Evolutionary conservation across 2,888 invertebrate genomes (phyloP).

Genomic region (Habroteleia sp.): DNA sequence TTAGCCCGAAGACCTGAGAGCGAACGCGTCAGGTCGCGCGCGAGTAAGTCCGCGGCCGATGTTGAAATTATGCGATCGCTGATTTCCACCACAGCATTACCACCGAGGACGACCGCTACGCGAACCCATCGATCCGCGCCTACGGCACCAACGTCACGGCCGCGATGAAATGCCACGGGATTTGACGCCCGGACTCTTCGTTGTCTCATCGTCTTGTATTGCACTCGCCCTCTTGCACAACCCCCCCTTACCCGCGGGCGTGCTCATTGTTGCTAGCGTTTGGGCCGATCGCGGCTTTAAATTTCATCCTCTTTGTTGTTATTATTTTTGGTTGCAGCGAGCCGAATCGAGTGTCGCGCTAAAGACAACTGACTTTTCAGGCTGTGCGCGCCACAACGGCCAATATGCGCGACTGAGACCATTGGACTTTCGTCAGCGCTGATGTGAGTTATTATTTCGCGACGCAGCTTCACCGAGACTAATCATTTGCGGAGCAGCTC

Average conservation of each 20-base stretch:
- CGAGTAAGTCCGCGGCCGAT: conserved; percentile 1
- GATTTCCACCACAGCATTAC: conserved; percentile 7
- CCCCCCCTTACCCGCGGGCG: not conserved
- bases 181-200: conserved; percentile 2
- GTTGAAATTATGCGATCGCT: conserved; percentile 25
- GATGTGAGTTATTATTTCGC: conserved; percentile 31
- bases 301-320: not conserved
- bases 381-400: conserved; percentile 21
- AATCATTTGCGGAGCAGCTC: conserved; percentile 5
- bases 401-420: conserved; percentile 29
- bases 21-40: not conserved
- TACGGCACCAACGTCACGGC: conserved; percentile 6
- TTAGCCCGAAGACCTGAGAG: too few species aligned
- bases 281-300: not conserved
- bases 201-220: not conserved
- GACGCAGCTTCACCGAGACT: conserved; percentile 18
- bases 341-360: not conserved
- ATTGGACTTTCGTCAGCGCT: conserved; percentile 23
- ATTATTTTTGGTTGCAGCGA: conserved; percentile 1
- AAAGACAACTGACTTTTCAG: conserved; percentile 18
- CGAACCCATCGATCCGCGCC: conserved; percentile 18
- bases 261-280: conserved; percentile 21
- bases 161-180: conserved; percentile 8
- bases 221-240: not conserved
- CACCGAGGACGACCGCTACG: conserved; percentile 2